These are phyloP conservation scores for Acrocephalus arundinaceus DNA, from an alignment of 2,113 vertebrate genomes.

Conservation along the genomic window DNA sequence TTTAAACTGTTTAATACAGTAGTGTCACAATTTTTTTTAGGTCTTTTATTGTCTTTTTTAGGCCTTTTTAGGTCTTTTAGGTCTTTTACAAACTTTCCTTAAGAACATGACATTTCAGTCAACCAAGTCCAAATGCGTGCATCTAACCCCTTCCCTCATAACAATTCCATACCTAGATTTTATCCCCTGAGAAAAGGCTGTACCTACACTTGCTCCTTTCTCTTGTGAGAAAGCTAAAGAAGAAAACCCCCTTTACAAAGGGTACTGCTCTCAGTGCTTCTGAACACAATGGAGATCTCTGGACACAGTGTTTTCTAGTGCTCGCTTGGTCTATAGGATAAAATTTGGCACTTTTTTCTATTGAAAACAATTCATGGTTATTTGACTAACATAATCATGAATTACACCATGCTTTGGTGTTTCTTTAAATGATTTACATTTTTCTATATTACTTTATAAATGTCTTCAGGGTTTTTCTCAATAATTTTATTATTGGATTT, in stretches of 20 bases:
- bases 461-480: neutral
- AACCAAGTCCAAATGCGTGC: neutral
- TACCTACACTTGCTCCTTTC: neutral
- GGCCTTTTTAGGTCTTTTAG: neutral
- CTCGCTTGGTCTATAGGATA: neutral
- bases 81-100: neutral
- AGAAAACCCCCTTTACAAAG: neutral
- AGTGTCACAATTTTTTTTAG: neutral
- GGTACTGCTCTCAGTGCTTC: neutral
- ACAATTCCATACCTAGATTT: neutral
- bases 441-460: neutral
- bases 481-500: slow-evolving; percentile 8
- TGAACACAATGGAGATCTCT: neutral
- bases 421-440: neutral
- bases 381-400: neutral
- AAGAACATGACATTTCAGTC: neutral
- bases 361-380: neutral
- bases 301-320: neutral
- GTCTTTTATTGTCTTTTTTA: neutral
- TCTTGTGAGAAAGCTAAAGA: neutral
- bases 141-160: neutral
- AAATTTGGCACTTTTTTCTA: neutral
- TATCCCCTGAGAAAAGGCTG: neutral
- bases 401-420: neutral
- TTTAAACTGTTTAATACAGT: neutral